phyloP scores from a whole-genome alignment of 2,113 vertebrate genomes.

The Calonectris borealis region DNA sequence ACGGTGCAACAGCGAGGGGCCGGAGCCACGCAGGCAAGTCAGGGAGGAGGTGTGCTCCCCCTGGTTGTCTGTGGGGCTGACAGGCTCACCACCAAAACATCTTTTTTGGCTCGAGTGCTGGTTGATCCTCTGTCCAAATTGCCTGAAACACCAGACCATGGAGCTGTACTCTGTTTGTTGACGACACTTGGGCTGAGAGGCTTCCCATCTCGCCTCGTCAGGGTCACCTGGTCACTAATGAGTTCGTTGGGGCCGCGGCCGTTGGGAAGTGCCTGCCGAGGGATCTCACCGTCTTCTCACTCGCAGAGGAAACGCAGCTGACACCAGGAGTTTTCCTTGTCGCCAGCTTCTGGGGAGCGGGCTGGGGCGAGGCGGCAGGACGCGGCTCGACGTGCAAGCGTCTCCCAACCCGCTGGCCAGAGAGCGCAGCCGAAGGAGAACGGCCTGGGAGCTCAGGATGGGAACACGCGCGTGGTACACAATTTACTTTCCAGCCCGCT shows the following conservation, averaged over 20 bases:
- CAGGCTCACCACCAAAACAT: background rate
- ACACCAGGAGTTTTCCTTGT: background rate
- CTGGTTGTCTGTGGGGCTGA: background rate
- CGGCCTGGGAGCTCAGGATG: background rate
- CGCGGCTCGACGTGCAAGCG: fast-evolving
- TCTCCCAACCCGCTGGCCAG: background rate
- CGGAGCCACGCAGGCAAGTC: background rate
- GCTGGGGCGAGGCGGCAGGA: background rate
- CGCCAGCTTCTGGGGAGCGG: background rate
- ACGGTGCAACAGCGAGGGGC: background rate
- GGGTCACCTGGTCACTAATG: background rate
- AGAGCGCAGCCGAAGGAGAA: background rate
- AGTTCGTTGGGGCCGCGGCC: background rate
- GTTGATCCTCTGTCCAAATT: background rate
- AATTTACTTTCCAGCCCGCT: background rate
- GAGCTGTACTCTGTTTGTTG: background rate
- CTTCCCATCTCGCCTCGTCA: background rate
- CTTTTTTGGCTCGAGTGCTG: background rate
- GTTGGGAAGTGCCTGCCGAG: background rate
- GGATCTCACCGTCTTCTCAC: background rate
- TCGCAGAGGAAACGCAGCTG: background rate
- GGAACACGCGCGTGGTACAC: fast-evolving
- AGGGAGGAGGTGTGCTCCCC: background rate
- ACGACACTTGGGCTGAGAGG: background rate
- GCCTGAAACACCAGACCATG: background rate